These are phyloP conservation scores for Archips xylosteana DNA, from an alignment of 2,888 invertebrate species.

Conservation along the genomic window DNA sequence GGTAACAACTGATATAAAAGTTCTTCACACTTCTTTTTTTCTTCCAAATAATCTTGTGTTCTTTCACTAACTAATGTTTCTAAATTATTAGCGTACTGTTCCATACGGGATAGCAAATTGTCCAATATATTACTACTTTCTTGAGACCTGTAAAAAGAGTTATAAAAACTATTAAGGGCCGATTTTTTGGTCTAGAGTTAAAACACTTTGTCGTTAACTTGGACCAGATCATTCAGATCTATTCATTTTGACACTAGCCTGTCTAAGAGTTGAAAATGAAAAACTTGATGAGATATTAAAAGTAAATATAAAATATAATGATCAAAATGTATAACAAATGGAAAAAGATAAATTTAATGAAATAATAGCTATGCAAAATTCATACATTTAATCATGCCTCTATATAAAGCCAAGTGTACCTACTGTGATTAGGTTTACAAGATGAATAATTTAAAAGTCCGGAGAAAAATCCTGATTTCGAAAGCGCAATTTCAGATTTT, in stretches of 20 bases:
- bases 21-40: constrained; percentile 99
- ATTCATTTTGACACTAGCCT: too few species aligned
- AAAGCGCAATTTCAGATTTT: too few species aligned
- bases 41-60: constrained; percentile 98
- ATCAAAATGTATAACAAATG: neutral
- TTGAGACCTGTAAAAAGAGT: constrained; percentile 87
- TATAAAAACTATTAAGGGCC: neutral
- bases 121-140: constrained; percentile 97
- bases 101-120: constrained; percentile 98
- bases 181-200: too few species aligned
- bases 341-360: neutral
- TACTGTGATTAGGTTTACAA: neutral
- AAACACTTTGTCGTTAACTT: too few species aligned
- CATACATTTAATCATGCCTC: neutral
- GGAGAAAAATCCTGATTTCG: too few species aligned
- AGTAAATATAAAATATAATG: neutral
- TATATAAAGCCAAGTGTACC: neutral
- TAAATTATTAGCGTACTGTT: constrained; percentile 99
- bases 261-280: constrained; percentile 43
- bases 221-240: too few species aligned
- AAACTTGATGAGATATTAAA: neutral
- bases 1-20: constrained; percentile 98
- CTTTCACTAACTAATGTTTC: constrained; percentile 98
- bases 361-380: neutral
- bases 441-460: too few species aligned